Percentiles rank a stretch among this genome's conserved stretches.
Conservation (phyloP, 2,797 vertebrate species). For the Toxotes lorentzi region DNA sequence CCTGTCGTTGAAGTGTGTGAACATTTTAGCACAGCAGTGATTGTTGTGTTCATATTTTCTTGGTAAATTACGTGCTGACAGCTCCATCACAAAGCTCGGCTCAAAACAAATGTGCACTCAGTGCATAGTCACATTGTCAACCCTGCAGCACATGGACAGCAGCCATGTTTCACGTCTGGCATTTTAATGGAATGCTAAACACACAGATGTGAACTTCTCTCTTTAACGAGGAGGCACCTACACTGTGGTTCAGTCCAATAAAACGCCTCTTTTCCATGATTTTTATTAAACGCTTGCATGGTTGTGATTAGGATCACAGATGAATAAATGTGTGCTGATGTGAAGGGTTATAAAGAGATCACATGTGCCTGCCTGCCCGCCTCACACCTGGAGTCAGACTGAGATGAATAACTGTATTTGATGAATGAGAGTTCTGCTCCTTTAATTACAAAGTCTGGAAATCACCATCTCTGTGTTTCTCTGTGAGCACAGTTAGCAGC, state of each 20-base stretch:
- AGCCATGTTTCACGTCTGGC: conserved; percentile 58
- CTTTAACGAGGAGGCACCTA: conserved; percentile 49
- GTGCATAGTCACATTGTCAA: conserved; percentile 37
- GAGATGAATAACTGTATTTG: conserved; percentile 25
- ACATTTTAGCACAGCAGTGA: background rate
- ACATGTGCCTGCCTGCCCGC: conserved; percentile 44
- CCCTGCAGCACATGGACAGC: conserved; percentile 52
- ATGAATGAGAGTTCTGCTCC: conserved; percentile 32
- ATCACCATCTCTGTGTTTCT: background rate
- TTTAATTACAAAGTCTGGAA: conserved; percentile 46
- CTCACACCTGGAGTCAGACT: conserved; percentile 45
- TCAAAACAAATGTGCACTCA: background rate
- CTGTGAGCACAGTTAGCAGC: conserved; percentile 20
- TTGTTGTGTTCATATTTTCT: conserved; percentile 5
- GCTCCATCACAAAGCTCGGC: conserved; percentile 28
- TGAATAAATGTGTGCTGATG: conserved; percentile 32
- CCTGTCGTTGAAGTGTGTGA: too few relatives aligned
- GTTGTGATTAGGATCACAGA: conserved; percentile 62
- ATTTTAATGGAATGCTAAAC: conserved; percentile 57
- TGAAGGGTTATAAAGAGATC: conserved; percentile 45
- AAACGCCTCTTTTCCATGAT: conserved; percentile 56
- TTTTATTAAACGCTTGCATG: conserved; percentile 47
- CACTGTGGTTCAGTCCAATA: conserved; percentile 23
- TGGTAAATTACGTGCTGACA: conserved; percentile 32
- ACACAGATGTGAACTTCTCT: conserved; percentile 49